phyloP scores from a whole-genome alignment of 2,888 invertebrate species.

The Aphidius colemani region DNA sequence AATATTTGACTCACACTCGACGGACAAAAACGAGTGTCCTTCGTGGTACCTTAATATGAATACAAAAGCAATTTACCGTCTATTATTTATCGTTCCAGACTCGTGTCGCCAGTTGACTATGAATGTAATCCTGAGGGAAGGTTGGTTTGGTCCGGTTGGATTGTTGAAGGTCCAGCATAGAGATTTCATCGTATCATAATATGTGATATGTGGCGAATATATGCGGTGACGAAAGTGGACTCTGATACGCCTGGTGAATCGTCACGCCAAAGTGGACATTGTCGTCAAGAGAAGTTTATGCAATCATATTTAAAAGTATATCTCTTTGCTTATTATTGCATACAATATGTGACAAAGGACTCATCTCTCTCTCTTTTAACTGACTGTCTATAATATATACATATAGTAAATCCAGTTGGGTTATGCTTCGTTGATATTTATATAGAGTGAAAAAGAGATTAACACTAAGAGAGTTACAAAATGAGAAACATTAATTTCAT shows the following conservation, averaged over 20 bases:
- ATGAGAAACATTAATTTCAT: too few species aligned
- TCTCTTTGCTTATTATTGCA: too few species aligned
- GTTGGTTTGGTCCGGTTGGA: neutral
- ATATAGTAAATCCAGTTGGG: conserved; percentile 20
- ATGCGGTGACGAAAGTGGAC: conserved; percentile 21
- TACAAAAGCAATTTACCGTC: conserved; percentile 56
- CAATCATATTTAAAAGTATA: conserved; percentile 18
- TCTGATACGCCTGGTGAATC: conserved; percentile 29
- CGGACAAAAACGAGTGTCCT: conserved; percentile 40
- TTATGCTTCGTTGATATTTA: conserved; percentile 35
- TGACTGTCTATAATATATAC: neutral
- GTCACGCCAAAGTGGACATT: conserved; percentile 36
- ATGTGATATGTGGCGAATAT: conserved; percentile 18
- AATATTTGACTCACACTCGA: conserved; percentile 49
- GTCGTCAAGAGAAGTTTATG: conserved; percentile 25
- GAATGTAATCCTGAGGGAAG: conserved; percentile 22
- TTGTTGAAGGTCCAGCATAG: too few species aligned
- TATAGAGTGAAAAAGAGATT: conserved; percentile 43
- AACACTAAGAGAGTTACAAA: conserved; percentile 36
- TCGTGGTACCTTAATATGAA: conserved; percentile 54
- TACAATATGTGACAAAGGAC: too few species aligned
- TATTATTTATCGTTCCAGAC: conserved; percentile 54
- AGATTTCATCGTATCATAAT: conserved; percentile 18
- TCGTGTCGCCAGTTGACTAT: conserved; percentile 30
- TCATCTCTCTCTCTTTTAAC: neutral